These are phyloP conservation scores for Geotrupes spiniger DNA, from an alignment of 2,888 invertebrate species.

Conservation along the genomic window DNA sequence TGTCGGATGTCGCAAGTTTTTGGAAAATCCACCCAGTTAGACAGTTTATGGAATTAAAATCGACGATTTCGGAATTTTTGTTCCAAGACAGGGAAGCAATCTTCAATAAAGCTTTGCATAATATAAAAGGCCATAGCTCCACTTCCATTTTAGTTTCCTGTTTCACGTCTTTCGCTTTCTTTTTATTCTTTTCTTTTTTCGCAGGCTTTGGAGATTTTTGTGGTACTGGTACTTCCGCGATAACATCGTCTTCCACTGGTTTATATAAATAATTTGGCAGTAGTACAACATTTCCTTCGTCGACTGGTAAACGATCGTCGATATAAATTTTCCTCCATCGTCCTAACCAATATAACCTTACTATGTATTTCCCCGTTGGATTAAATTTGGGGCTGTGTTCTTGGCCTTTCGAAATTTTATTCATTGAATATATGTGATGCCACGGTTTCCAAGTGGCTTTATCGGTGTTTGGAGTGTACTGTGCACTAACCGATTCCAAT, in stretches of 20 bases:
- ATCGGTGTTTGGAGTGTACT: slow-evolving; percentile 40
- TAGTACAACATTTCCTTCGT: slow-evolving; percentile 40
- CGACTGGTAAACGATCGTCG: slow-evolving; percentile 52
- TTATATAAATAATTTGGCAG: slow-evolving; percentile 38
- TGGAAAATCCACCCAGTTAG: slow-evolving; percentile 51
- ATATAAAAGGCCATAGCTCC: slow-evolving; percentile 53
- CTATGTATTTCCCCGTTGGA: slow-evolving; percentile 51
- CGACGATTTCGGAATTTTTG: slow-evolving; percentile 39
- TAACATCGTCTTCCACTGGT: slow-evolving; percentile 1
- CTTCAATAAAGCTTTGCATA: slow-evolving; percentile 52
- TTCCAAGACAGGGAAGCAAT: slow-evolving; percentile 48
- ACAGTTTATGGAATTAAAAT: slow-evolving; percentile 49
- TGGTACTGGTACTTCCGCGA: background rate
- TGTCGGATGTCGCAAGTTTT: slow-evolving; percentile 30
- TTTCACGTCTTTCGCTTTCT: slow-evolving; percentile 1
- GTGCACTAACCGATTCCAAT: slow-evolving; percentile 38
- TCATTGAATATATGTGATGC: slow-evolving; percentile 51
- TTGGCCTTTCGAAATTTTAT: slow-evolving; percentile 47
- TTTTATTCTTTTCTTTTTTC: background rate
- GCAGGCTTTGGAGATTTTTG: background rate
- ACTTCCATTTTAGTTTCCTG: slow-evolving; percentile 28
- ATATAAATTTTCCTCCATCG: slow-evolving; percentile 51
- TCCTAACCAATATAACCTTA: slow-evolving; percentile 52
- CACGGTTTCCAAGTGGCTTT: slow-evolving; percentile 49
- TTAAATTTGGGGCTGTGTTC: slow-evolving; percentile 46